These are phyloP conservation scores for Synergus laeviventris DNA, from an alignment of 2,888 invertebrate species.

Conservation along the genomic window DNA sequence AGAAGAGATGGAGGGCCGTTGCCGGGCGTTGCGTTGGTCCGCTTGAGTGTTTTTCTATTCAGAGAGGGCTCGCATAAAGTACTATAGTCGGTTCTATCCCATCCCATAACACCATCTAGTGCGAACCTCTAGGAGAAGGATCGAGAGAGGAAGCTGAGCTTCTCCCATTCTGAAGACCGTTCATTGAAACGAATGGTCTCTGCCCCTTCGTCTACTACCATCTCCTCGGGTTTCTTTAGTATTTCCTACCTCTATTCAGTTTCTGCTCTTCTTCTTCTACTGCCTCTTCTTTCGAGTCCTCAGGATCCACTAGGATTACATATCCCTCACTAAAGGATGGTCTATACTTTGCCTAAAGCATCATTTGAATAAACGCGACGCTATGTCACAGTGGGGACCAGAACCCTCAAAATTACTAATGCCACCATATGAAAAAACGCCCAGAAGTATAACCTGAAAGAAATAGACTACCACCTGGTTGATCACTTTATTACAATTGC, in stretches of 20 bases:
- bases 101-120: conserved; percentile 59
- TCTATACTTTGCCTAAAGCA: conserved; percentile 68
- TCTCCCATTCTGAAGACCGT: conserved; percentile 64
- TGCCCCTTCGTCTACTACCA: conserved; percentile 53
- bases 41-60: conserved; percentile 73
- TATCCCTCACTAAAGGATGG: conserved; percentile 64
- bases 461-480: neutral
- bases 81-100: conserved; percentile 62
- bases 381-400: conserved; percentile 48
- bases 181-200: conserved; percentile 74
- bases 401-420: conserved; percentile 7
- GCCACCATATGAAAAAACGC: neutral
- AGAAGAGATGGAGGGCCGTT: conserved; percentile 47
- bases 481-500: neutral
- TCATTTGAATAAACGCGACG: conserved; percentile 73
- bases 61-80: conserved; percentile 69
- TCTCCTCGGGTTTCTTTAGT: conserved; percentile 45
- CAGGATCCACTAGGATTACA: conserved; percentile 65
- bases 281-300: conserved; percentile 53
- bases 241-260: conserved; percentile 41
- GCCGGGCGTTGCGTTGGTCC: conserved; percentile 61
- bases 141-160: conserved; percentile 56
- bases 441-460: neutral
- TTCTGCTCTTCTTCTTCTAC: conserved; percentile 54
- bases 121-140: conserved; percentile 60